phyloP scores from a whole-genome alignment of 2,888 invertebrate genomes.

The Sympetrum striolatum region DNA sequence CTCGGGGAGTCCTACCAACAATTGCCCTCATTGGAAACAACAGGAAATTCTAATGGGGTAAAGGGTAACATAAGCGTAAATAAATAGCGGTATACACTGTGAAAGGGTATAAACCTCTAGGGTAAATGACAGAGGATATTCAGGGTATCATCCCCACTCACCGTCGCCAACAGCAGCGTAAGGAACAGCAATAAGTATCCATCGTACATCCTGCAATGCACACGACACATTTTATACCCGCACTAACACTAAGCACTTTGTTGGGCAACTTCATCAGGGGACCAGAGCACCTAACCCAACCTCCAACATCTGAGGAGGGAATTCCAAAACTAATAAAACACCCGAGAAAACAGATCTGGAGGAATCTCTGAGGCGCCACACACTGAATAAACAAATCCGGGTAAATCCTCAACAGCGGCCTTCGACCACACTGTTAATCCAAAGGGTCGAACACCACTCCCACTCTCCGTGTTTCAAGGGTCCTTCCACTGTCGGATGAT shows the following conservation, averaged over 20 bases:
- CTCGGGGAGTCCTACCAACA: too few relatives aligned
- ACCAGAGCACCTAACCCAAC: not conserved
- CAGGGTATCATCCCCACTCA: not conserved
- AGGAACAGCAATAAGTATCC: conserved; percentile 63
- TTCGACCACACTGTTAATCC: too few relatives aligned
- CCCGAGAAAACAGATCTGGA: not conserved
- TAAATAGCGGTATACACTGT: too few relatives aligned
- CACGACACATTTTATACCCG: conserved; percentile 24
- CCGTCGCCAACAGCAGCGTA: conserved; percentile 56
- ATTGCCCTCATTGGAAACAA: too few relatives aligned
- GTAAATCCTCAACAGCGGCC: not conserved
- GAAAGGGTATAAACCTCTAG: not conserved
- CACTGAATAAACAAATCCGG: not conserved
- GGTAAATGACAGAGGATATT: not conserved
- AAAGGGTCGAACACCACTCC: not conserved
- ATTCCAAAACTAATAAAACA: not conserved
- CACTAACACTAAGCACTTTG: conserved; percentile 11
- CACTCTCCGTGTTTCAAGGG: not conserved
- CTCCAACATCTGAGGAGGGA: conserved; percentile 24
- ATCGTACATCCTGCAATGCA: conserved; percentile 63
- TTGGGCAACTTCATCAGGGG: conserved; percentile 16
- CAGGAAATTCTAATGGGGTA: too few relatives aligned
- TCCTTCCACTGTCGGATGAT: not conserved
- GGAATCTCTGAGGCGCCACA: not conserved
- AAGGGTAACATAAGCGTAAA: too few relatives aligned